Conservation (phyloP, 2,797 vertebrate species). For the Siniperca obscura region DNA sequence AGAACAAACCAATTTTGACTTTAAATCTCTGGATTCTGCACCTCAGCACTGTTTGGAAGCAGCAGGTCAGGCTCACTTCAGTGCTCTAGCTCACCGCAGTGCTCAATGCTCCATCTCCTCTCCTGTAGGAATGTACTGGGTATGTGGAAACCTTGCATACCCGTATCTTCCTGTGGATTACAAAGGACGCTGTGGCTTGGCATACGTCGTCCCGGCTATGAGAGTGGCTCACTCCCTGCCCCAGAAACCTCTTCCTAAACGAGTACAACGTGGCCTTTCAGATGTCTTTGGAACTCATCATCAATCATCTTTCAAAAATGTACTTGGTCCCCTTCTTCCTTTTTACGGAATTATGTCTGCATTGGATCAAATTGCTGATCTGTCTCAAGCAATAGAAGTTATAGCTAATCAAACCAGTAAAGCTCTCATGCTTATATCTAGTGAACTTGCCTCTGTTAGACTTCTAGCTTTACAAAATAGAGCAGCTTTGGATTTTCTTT, state of each 20-base stretch:
- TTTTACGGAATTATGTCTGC: conserved; percentile 69
- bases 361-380: conserved; percentile 66
- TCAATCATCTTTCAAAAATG: conserved; percentile 64
- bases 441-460: conserved; percentile 63
- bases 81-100: conserved; percentile 44
- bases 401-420: conserved; percentile 58
- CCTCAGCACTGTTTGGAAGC: conserved; percentile 54
- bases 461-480: conserved; percentile 69
- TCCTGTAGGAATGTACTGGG: conserved; percentile 72
- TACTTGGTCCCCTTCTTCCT: conserved; percentile 55
- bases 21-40: conserved; percentile 13
- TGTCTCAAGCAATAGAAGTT: conserved; percentile 60
- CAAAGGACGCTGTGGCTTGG: conserved; percentile 69
- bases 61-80: conserved; percentile 43
- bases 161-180: conserved; percentile 70
- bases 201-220: conserved; percentile 69
- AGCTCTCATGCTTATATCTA: conserved; percentile 64
- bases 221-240: conserved; percentile 59
- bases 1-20: background rate
- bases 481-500: conserved; percentile 70
- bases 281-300: conserved; percentile 65
- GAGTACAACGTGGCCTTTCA: conserved; percentile 37
- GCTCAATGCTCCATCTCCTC: conserved; percentile 69
- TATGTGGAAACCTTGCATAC: conserved; percentile 62
- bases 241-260: background rate